Base-by-base conservation (phyloP, 2,888 invertebrate genomes). In the Eupithecia tripunctaria region DNA sequence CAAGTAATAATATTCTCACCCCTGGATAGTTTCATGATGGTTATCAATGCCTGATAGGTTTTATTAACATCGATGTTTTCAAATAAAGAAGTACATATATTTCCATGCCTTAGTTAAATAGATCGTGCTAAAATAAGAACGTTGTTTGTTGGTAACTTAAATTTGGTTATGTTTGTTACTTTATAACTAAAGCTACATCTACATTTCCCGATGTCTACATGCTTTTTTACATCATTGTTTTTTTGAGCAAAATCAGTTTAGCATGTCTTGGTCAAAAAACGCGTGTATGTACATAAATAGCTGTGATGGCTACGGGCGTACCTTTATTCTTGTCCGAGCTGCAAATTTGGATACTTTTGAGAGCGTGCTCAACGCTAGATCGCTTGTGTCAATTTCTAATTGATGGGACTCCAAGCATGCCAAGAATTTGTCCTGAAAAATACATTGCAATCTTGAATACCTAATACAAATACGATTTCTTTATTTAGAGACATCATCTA, bases 281-380 rank as follows among this genome's bases (percentile, higher is more conserved):
- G 14, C 5, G 10, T 25, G 8, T 70, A 36, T 43, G 29, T n/a
- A 62, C 12, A 60, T 6, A 43, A 64, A 63, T 56, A 32, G 10
- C 32, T 21, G 67, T 74, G 72, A 71, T 74, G 76, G 64, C n/a
- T 69, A 72, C 64, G 51, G 72, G 36, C 76, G 62, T 89, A 96
- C 96, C 95, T 98, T 97, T 87, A 97, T 96, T 84, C 97, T 95
- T 71, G 98, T 97, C 84, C 97, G 96, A 76, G 97, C 96, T 60
- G 98, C 98, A 90, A 97, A 97, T 95, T 97, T 98, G 87, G 98
- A 97, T 79, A 98, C 98, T 95, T 98, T 98, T 82, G 98, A 97
- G 80, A 98, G 95, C 73, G 98, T 98, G 84, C 98, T 98, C 85
- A 97, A 96, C 83, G 96, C 97, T 76, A 98, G 96, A 89, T 98